Evolutionary conservation across 1,140 invertebrate species (phyloP).

Genomic region (Saccostrea glomerata): DNA sequence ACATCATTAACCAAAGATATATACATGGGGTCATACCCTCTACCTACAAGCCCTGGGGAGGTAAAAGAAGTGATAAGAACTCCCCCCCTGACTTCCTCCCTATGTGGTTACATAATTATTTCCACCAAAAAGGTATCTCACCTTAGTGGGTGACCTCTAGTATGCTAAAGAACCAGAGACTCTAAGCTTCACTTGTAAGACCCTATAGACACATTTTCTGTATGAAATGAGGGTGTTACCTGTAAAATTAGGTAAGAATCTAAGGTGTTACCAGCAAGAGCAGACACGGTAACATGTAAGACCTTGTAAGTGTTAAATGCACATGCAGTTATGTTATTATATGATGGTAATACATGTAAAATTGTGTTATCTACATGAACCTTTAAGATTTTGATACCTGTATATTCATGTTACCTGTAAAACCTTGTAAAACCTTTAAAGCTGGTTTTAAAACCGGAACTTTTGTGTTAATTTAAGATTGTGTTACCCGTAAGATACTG

Average conservation of each 20-base stretch:
- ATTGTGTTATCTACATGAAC: not conserved
- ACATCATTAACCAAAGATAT: too few relatives aligned
- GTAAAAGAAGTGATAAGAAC: too few relatives aligned
- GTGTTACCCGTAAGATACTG: not conserved
- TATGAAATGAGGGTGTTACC: not conserved
- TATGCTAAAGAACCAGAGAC: not conserved
- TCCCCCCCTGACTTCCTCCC: too few relatives aligned
- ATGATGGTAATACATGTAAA: not conserved
- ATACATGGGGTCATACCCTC: too few relatives aligned
- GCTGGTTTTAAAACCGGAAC: not conserved
- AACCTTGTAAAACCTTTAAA: too few relatives aligned
- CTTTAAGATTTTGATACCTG: not conserved
- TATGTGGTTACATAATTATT: too few relatives aligned
- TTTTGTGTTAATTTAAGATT: not conserved
- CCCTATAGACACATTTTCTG: not conserved
- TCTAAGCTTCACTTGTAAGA: not conserved
- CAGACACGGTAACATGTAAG: too few relatives aligned
- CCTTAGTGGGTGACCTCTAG: too few relatives aligned
- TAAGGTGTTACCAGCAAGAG: not conserved
- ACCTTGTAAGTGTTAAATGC: too few relatives aligned
- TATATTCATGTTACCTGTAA: not conserved
- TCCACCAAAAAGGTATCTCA: too few relatives aligned
- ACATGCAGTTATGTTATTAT: not conserved
- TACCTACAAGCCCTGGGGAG: too few relatives aligned
- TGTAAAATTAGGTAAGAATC: not conserved